These are phyloP conservation scores for Sebastes vulpes DNA, from an alignment of 2,797 vertebrate species.

Conservation along the genomic window DNA sequence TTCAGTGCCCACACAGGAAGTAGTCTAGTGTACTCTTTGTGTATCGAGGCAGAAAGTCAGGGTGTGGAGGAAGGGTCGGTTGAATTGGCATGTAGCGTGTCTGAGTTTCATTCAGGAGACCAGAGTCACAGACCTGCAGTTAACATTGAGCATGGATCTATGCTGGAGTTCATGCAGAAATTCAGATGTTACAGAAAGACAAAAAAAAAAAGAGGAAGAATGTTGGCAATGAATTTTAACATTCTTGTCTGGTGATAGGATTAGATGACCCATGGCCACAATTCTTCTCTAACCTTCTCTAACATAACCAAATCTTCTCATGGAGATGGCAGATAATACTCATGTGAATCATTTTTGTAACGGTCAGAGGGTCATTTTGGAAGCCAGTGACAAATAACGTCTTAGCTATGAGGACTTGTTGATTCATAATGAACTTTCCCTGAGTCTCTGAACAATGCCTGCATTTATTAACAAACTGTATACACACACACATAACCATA, in stretches of 20 bases:
- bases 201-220: not conserved
- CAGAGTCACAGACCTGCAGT: no score
- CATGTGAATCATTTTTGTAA: no score
- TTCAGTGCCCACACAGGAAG: not conserved
- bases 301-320: no score
- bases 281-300: not conserved
- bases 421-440: not conserved
- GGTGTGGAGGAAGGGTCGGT: not conserved
- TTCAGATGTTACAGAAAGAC: not conserved
- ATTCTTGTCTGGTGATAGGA: not conserved
- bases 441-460: not conserved
- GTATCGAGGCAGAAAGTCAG: not conserved
- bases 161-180: no score
- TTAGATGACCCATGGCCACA: not conserved
- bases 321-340: no score
- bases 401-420: not conserved
- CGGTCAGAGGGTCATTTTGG: no score
- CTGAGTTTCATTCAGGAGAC: not conserved
- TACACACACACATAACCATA: not conserved
- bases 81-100: not conserved
- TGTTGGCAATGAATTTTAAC: not conserved
- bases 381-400: no score
- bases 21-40: not conserved
- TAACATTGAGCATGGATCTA: no score
- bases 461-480: not conserved